Conservation (phyloP, 2,888 invertebrate genomes). For the Achlya flavicornis region DNA sequence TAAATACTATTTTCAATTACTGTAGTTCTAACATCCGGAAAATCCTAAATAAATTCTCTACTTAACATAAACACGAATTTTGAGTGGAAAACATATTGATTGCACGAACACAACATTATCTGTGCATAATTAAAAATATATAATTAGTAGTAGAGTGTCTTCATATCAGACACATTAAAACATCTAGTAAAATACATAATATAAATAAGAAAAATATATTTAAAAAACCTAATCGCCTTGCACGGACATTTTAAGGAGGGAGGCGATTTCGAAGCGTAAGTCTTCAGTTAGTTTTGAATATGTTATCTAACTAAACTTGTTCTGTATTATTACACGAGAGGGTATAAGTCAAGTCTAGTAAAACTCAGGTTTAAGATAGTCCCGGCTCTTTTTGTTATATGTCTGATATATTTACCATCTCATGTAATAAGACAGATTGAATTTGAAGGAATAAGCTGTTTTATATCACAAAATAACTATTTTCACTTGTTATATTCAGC, state of each 20-base stretch:
- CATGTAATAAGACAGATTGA: no score
- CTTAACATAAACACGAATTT: conserved; percentile 9
- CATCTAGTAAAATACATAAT: not conserved
- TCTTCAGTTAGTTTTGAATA: not conserved
- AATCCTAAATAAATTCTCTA: conserved; percentile 8
- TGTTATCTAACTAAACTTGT: not conserved
- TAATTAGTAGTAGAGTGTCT: not conserved
- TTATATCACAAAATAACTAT: conserved; percentile 1
- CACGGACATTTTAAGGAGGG: conserved; percentile 3
- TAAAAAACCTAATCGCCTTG: not conserved
- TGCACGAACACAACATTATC: conserved; percentile 6
- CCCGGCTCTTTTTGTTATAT: no score
- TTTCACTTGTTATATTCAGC: not conserved
- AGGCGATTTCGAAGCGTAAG: not conserved
- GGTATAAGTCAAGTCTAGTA: no score
- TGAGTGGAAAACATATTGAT: not conserved
- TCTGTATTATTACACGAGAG: no score
- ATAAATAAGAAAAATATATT: not conserved
- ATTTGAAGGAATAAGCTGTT: not conserved
- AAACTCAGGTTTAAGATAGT: no score
- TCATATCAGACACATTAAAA: not conserved
- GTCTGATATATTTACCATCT: no score
- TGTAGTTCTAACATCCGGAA: not conserved
- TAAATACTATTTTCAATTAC: not conserved
- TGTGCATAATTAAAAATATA: conserved; percentile 7